Evolutionary conservation across 2,888 invertebrate genomes (phyloP).

Genomic region (Oxycera nigricornis): DNA sequence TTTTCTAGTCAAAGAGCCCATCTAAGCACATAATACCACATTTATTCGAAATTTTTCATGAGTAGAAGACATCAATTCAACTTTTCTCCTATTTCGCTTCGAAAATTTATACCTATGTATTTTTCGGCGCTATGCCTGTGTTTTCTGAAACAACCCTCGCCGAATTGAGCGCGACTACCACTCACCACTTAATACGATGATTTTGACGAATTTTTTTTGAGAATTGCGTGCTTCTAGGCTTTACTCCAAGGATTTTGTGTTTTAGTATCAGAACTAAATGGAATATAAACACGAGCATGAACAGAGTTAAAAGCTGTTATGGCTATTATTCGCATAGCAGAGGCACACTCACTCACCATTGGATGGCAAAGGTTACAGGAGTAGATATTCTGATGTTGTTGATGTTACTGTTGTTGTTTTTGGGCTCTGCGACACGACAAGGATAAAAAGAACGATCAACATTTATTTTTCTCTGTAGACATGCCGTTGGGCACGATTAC

Average conservation of each 20-base stretch:
- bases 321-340: slow-evolving; percentile 1
- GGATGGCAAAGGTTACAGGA: neutral
- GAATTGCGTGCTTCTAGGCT: slow-evolving; percentile 14
- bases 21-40: too few relatives aligned
- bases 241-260: slow-evolving; percentile 10
- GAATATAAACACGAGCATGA: slow-evolving; percentile 34
- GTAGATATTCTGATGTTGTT: neutral
- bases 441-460: neutral
- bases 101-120: too few relatives aligned
- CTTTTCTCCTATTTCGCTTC: too few relatives aligned
- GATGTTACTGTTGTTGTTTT: neutral
- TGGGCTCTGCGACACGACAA: neutral
- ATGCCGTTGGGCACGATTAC: neutral
- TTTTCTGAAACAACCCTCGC: too few relatives aligned
- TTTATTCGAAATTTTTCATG: too few relatives aligned
- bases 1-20: too few relatives aligned
- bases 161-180: too few relatives aligned
- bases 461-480: neutral
- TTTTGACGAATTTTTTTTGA: neutral
- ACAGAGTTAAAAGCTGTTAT: slow-evolving; percentile 20
- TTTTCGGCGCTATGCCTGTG: too few relatives aligned
- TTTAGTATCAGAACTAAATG: slow-evolving; percentile 18
- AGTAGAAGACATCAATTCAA: too few relatives aligned
- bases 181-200: too few relatives aligned
- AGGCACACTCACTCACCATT: too few relatives aligned